phyloP scores from a whole-genome alignment of 2,113 vertebrate genomes.

The Anthoscopus minutus region DNA sequence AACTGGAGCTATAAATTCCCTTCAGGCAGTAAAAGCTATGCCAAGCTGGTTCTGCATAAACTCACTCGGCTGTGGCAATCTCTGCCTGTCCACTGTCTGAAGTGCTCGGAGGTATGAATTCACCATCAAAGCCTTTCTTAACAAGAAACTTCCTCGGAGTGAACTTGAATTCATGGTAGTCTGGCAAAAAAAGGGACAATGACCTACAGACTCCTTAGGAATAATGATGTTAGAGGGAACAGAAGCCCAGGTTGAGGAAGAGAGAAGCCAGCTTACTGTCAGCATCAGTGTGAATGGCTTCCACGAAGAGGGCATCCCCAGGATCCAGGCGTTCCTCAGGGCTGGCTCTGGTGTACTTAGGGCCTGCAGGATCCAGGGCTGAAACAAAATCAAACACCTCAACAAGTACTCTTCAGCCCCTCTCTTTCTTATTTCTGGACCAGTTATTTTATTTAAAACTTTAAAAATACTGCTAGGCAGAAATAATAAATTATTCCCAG shows the following conservation, averaged over 20 bases:
- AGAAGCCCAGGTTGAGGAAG: neutral
- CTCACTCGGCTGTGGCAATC: neutral
- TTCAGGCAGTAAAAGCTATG: neutral
- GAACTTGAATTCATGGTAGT: neutral
- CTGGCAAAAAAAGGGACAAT: neutral
- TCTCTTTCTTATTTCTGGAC: neutral
- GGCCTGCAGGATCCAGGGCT: slow-evolving; percentile 92
- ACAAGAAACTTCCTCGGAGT: neutral
- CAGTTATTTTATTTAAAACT: neutral
- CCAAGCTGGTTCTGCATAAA: neutral
- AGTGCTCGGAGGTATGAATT: neutral
- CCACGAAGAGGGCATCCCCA: slow-evolving; percentile 88
- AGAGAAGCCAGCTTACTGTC: slow-evolving; percentile 80
- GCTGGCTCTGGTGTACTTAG: slow-evolving; percentile 84
- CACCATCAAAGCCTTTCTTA: neutral
- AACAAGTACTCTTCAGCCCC: neutral
- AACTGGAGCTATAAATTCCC: neutral
- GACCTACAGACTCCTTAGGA: neutral
- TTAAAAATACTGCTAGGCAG: neutral
- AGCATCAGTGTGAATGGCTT: slow-evolving; percentile 91
- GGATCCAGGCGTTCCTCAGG: slow-evolving; percentile 85
- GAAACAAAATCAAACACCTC: neutral
- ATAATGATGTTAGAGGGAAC: neutral
- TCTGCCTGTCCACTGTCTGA: neutral
- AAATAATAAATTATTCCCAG: neutral